phyloP scores from a whole-genome alignment of 2,797 vertebrate genomes.

The Hippoglossus hippoglossus region DNA sequence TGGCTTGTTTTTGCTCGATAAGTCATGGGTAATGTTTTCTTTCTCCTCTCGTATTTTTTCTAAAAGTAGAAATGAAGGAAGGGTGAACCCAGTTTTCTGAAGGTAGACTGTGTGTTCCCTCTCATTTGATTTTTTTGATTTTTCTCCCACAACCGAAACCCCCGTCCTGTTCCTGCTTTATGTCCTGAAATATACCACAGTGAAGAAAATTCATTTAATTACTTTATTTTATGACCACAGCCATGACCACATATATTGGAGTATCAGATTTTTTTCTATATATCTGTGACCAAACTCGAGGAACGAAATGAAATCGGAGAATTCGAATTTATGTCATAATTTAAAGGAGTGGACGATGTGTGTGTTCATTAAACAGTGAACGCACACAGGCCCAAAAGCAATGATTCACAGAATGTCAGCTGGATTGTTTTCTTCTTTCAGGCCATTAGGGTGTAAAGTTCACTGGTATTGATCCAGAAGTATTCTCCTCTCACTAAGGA shows the following conservation, averaged over 20 bases:
- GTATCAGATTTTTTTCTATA: not conserved
- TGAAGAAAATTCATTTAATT: constrained; percentile 18
- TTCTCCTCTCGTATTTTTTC: constrained; percentile 43
- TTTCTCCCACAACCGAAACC: not conserved
- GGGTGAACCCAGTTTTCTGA: constrained; percentile 41
- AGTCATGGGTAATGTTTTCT: constrained; percentile 71
- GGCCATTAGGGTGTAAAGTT: constrained; percentile 1
- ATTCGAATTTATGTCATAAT: not conserved
- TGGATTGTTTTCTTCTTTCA: not conserved
- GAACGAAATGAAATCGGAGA: not conserved
- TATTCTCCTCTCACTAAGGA: not conserved
- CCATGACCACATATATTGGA: not conserved
- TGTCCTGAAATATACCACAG: constrained; percentile 21
- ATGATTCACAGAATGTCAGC: not conserved
- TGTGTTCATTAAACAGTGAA: not conserved
- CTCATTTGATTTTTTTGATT: constrained; percentile 10
- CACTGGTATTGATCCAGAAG: not conserved
- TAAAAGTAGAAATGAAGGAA: constrained; percentile 52
- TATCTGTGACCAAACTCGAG: not conserved
- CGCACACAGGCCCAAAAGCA: no score
- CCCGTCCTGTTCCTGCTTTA: constrained; percentile 23
- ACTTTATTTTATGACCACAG: constrained; percentile 9
- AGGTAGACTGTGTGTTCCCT: constrained; percentile 19
- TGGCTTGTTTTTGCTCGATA: constrained; percentile 79
- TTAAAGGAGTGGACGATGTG: not conserved